These are phyloP conservation scores for Spilogale gracilis DNA, from an alignment of 2,113 vertebrate species.

Conservation along the genomic window DNA sequence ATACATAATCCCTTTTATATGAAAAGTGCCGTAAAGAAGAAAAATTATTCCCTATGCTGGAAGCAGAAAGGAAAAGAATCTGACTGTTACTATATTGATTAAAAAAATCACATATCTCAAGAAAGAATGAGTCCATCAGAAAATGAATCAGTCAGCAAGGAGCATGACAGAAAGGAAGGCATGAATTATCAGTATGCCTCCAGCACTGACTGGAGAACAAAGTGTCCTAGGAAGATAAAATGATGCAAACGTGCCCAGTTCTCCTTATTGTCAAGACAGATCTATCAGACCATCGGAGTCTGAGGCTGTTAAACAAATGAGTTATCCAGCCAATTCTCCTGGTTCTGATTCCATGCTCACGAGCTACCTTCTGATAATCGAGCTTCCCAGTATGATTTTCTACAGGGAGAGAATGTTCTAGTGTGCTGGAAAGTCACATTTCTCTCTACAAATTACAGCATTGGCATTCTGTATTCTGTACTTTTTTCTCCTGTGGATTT, in stretches of 20 bases:
- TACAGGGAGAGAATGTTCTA: neutral
- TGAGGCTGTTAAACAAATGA: neutral
- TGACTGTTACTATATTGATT: neutral
- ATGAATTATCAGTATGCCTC: neutral
- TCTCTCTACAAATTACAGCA: conserved; percentile 33
- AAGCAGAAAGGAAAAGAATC: conserved; percentile 25
- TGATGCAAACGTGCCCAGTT: neutral
- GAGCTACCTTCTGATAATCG: conserved; percentile 37
- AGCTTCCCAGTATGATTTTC: neutral
- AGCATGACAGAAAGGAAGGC: neutral
- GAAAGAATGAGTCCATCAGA: neutral
- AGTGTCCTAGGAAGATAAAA: conserved; percentile 35
- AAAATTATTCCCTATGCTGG: neutral
- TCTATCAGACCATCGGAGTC: neutral
- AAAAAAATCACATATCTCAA: conserved; percentile 33
- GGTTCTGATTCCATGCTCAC: neutral
- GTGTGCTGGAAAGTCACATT: neutral
- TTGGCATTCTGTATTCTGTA: conserved; percentile 26
- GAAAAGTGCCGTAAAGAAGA: neutral
- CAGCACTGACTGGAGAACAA: neutral
- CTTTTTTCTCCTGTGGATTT: conserved; percentile 41
- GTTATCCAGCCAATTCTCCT: neutral
- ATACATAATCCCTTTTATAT: neutral
- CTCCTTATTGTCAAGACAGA: neutral
- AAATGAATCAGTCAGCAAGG: conserved; percentile 20